These are phyloP conservation scores for Phortica magna DNA, from an alignment of 2,888 invertebrate species.

Conservation along the genomic window DNA sequence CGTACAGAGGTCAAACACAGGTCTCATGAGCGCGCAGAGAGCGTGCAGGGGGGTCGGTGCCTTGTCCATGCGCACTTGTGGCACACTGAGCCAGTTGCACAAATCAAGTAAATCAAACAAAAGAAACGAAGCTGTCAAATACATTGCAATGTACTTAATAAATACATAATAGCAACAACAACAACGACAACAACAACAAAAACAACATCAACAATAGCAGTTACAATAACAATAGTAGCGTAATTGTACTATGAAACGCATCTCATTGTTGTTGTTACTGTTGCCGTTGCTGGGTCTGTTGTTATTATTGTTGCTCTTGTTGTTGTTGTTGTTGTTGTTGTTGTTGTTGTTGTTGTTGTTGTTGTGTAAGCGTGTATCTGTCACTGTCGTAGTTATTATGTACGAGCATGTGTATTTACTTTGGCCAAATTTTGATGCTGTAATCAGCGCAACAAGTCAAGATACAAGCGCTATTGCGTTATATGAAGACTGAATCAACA, in stretches of 20 bases:
- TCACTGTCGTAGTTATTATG: neutral
- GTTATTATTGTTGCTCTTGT: neutral
- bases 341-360: neutral
- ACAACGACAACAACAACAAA: neutral
- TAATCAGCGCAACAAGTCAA: conserved; percentile 1
- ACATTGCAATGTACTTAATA: conserved; percentile 15
- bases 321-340: neutral
- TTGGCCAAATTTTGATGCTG: conserved; percentile 8
- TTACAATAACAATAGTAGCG: neutral
- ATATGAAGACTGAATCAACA: neutral
- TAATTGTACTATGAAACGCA: neutral
- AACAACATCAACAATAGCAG: neutral
- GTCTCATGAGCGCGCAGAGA: neutral
- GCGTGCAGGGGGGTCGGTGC: neutral
- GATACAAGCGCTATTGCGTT: neutral
- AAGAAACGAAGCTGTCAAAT: conserved; percentile 2
- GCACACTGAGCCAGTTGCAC: conserved; percentile 20
- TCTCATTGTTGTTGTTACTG: neutral
- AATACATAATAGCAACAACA: conserved; percentile 1
- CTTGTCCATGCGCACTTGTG: conserved; percentile 12
- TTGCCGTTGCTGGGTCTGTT: neutral
- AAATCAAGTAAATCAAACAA: neutral
- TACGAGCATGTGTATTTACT: neutral
- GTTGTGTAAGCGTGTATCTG: conserved; percentile 7
- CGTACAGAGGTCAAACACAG: neutral